A percentile compares a stretch with the other conserved stretches of the same genome.
Conservation (phyloP, 2,797 vertebrate species). For the Sciaenops ocellatus region DNA sequence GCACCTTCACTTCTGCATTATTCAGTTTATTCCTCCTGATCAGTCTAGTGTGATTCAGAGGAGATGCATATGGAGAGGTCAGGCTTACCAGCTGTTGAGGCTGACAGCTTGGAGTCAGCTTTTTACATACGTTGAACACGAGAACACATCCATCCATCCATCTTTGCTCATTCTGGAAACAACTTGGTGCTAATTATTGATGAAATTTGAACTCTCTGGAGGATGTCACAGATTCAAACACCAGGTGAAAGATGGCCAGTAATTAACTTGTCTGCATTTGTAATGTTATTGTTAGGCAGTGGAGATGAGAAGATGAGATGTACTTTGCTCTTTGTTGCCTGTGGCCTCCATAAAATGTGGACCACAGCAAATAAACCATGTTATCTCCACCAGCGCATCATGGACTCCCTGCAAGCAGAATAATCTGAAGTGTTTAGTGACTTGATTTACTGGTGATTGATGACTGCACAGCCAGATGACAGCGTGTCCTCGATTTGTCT, state of each 20-base stretch:
- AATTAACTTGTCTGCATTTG: not conserved
- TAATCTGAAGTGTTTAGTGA: conserved; percentile 37
- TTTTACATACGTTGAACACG: not conserved
- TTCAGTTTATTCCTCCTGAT: conserved; percentile 28
- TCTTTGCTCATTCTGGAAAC: not conserved
- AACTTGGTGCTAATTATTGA: not conserved
- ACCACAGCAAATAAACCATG: conserved; percentile 18
- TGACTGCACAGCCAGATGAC: conserved; percentile 48
- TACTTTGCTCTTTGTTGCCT: not conserved
- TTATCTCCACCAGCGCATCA: conserved; percentile 16
- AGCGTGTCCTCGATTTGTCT: conserved; percentile 66
- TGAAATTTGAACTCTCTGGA: conserved; percentile 15
- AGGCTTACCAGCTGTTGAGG: conserved; percentile 59
- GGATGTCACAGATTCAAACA: not conserved
- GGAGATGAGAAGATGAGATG: not conserved
- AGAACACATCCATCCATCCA: conserved; percentile 1
- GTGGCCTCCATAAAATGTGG: not conserved
- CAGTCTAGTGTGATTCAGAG: conserved; percentile 25
- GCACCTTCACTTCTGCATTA: conserved; percentile 34
- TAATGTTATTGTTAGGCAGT: not conserved
- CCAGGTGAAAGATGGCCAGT: not conserved
- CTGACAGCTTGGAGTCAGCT: conserved; percentile 52
- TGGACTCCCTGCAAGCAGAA: conserved; percentile 30
- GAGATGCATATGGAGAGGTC: conserved; percentile 39
- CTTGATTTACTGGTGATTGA: conserved; percentile 61